Percentiles rank a stretch among this genome's conserved stretches.
Evolutionary conservation across 2,888 invertebrate genomes (phyloP).

Genomic region (Pyrocoelia pectoralis): DNA sequence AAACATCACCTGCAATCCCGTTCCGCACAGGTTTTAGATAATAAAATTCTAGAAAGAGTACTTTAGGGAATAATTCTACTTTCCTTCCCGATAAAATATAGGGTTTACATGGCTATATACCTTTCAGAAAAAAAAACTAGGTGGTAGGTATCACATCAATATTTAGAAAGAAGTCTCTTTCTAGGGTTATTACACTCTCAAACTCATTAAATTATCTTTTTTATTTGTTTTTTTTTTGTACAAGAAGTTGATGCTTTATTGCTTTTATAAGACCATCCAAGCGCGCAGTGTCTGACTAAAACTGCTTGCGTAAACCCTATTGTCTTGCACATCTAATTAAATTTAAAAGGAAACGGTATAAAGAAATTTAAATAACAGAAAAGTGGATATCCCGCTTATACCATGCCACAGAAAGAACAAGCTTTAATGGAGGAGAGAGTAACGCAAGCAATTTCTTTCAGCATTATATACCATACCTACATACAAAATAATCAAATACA

Average conservation of each 20-base stretch:
- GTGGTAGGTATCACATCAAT: conserved; percentile 28
- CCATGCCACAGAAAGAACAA: too few relatives aligned
- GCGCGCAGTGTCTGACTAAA: conserved; percentile 11
- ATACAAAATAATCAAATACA: not conserved
- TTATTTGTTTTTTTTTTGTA: not conserved
- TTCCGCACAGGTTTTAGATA: conserved; percentile 35
- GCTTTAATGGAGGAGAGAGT: too few relatives aligned
- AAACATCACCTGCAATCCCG: conserved; percentile 34
- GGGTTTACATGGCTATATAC: conserved; percentile 31
- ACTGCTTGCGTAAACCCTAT: conserved; percentile 8
- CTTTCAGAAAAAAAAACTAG: conserved; percentile 23
- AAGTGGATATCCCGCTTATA: too few relatives aligned
- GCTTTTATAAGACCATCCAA: conserved; percentile 29
- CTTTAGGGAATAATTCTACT: conserved; percentile 42
- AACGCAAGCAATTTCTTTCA: not conserved
- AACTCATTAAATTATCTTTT: conserved; percentile 14
- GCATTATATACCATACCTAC: not conserved
- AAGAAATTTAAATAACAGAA: too few relatives aligned
- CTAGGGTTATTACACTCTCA: conserved; percentile 18
- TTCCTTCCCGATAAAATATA: conserved; percentile 36
- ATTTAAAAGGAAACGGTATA: not conserved
- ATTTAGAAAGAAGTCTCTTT: conserved; percentile 21
- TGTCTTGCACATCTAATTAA: not conserved
- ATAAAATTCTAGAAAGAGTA: conserved; percentile 45
- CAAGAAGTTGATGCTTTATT: not conserved